Evolutionary conservation across 2,888 invertebrate species (phyloP).

Genomic region (Parnassius glacialis): DNA sequence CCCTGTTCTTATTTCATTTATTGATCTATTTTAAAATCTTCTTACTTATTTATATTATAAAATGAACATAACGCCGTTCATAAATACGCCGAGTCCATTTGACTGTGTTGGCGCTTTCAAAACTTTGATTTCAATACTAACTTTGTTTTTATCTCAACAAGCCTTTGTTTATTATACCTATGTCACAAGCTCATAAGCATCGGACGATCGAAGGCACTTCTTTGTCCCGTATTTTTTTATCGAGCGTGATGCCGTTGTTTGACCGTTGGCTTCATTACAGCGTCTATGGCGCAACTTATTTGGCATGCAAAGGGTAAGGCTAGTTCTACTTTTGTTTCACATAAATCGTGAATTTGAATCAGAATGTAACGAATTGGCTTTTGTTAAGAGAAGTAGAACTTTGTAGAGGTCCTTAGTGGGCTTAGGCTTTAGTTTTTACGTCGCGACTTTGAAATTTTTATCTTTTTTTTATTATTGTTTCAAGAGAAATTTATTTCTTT

Average conservation of each 20-base stretch:
- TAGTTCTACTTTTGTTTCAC: conserved; percentile 21
- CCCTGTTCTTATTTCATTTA: too few species aligned
- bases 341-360: conserved; percentile 18
- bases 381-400: not conserved
- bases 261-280: conserved; percentile 15
- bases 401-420: not conserved
- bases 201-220: conserved; percentile 7
- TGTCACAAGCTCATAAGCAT: conserved; percentile 5
- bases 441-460: too few species aligned
- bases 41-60: too few species aligned
- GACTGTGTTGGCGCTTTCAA: too few species aligned
- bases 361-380: conserved; percentile 14
- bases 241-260: conserved; percentile 15
- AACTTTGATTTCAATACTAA: not conserved
- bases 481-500: too few species aligned
- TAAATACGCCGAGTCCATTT: too few species aligned
- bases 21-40: too few species aligned
- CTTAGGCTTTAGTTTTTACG: too few species aligned
- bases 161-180: not conserved
- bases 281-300: conserved; percentile 17
- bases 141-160: too few species aligned
- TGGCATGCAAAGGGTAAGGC: conserved; percentile 23
- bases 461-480: too few species aligned
- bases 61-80: too few species aligned
- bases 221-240: conserved; percentile 20